These are phyloP conservation scores for Stegodyphus dumicola DNA, from an alignment of 1,140 invertebrate genomes.

Conservation along the genomic window DNA sequence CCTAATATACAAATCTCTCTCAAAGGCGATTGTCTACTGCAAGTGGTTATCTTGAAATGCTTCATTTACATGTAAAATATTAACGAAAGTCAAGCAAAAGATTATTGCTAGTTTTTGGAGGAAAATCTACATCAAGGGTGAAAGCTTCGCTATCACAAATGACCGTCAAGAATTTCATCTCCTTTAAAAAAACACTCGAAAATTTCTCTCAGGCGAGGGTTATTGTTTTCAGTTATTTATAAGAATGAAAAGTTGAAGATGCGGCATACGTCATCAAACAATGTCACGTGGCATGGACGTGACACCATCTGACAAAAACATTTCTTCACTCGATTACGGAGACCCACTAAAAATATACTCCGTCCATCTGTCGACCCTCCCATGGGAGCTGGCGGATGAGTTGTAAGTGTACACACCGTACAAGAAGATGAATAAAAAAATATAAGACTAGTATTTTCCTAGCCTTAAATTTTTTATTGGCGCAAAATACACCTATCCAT, in stretches of 20 bases:
- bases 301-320: constrained; percentile 45
- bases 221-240: constrained; percentile 20
- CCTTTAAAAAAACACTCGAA: too few relatives aligned
- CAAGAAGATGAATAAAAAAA: constrained; percentile 11
- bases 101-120: too few relatives aligned
- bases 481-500: constrained; percentile 46
- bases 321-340: constrained; percentile 35
- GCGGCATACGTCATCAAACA: constrained; percentile 50
- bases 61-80: too few relatives aligned
- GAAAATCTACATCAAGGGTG: too few relatives aligned
- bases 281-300: constrained; percentile 43
- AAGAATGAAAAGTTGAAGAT: constrained; percentile 28
- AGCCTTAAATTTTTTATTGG: constrained; percentile 53
- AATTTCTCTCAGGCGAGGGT: too few relatives aligned
- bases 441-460: constrained; percentile 7
- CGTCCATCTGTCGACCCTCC: background rate
- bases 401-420: constrained; percentile 51
- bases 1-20: too few relatives aligned
- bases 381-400: constrained; percentile 27
- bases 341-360: constrained; percentile 28
- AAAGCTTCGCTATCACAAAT: background rate
- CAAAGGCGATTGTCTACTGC: too few relatives aligned
- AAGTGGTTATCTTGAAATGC: too few relatives aligned
- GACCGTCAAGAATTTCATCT: constrained; percentile 13
- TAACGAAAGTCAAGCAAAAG: too few relatives aligned